Evolutionary conservation across 2,888 invertebrate genomes (phyloP).

Genomic region (Falcaria lacertinaria): DNA sequence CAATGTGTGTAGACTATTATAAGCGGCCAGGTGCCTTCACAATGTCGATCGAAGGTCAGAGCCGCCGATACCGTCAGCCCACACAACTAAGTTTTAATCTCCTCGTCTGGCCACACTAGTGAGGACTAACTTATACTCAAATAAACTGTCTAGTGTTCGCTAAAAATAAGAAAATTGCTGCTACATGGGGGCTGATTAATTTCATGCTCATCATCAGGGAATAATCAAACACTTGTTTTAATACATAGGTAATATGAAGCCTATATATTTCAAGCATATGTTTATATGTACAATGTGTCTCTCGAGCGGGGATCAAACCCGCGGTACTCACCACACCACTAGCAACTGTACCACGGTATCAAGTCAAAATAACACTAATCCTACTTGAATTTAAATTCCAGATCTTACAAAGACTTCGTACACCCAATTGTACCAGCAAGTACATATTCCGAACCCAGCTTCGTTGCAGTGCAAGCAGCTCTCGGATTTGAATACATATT

Average conservation of each 20-base stretch:
- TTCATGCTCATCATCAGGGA: no score
- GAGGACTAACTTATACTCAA: background rate
- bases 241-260: no score
- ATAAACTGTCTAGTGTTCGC: background rate
- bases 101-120: background rate
- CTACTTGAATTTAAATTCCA: no score
- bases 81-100: background rate
- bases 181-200: background rate
- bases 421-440: constrained; percentile 12
- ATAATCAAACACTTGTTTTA: no score
- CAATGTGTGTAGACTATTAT: no score
- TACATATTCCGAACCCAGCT: constrained; percentile 2
- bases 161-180: background rate
- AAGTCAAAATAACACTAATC: no score
- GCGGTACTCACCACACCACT: no score
- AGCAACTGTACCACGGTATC: no score
- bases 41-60: background rate
- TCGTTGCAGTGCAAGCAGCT: constrained; percentile 5
- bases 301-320: no score
- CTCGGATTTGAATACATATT: constrained; percentile 39
- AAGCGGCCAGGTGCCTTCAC: no score
- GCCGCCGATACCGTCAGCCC: background rate
- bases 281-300: no score
- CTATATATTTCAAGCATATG: no score
- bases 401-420: constrained; percentile 5